Evolutionary conservation across 2,888 invertebrate species (phyloP), one percentile per base, ranked within the genome.

Genomic region (Sialis fuliginosa): DNA sequence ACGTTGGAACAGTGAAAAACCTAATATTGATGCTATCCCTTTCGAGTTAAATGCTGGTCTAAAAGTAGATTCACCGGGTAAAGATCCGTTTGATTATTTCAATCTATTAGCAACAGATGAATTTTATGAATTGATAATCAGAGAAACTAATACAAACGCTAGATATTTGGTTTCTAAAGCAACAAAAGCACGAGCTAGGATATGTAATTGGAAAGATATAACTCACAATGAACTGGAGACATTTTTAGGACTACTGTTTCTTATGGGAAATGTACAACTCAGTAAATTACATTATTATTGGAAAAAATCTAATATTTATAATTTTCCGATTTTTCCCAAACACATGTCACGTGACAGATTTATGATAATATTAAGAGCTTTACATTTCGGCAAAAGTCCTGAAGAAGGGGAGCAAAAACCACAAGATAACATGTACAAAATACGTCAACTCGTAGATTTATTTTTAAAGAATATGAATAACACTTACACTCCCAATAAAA

Each of bases 391-490:
- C 41, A 45, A 54, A 40, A 54, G n/a, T 6, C 39, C 39, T n/a
- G n/a, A 39, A 6, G 12, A 54, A 44, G 52, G 50, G 48, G 33
- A 31, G 37, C 41, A 30, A 6, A 40, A 45, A 47, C 37, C 31
- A 35, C 32, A 39, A 9, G 48, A 51, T 37, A 9, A 48, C 12
- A 44, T 52, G 33, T 43, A 32, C 30, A 53, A 55, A 50, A 44
- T 53, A 34, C 34, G 37, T 33, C 50, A 50, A 6, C 46, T 53
- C 8, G 30, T 49, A 40, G 33, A 53, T 12, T 39, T 46, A 13
- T 42, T 54, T n/a, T 51, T 49, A 22, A 42, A 50, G 9, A 52
- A 52, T 43, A 54, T 54, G 48, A 45, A 55, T 51, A 45, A 48
- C 33, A 48, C 50, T 40, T 49, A 48, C 49, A 44, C 48, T 22